Percentiles rank a stretch among this genome's conserved stretches.
Evolutionary conservation across 2,888 invertebrate species (phyloP).

Genomic region (Hartigia nigra): DNA sequence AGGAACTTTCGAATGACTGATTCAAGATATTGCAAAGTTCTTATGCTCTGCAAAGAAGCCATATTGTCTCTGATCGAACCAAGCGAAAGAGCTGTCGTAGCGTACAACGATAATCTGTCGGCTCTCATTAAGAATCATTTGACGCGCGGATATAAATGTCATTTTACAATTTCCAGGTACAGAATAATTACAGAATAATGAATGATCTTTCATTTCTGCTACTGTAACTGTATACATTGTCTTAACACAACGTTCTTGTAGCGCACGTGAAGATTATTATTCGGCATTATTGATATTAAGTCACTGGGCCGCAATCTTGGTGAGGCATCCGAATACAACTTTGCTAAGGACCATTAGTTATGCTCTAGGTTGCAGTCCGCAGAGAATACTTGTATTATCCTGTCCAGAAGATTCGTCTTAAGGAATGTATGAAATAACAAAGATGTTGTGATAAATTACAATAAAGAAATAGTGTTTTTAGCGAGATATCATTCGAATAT

Average conservation of each 20-base stretch:
- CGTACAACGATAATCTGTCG: conserved; percentile 34
- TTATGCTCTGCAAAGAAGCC: conserved; percentile 41
- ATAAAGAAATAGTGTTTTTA: neutral
- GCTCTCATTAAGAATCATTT: conserved; percentile 33
- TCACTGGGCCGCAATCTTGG: conserved; percentile 36
- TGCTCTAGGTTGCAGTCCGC: conserved; percentile 31
- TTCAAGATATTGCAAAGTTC: conserved; percentile 26
- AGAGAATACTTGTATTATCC: conserved; percentile 34
- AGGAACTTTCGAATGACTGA: conserved; percentile 18
- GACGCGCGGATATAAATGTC: conserved; percentile 32
- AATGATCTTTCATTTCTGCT: neutral
- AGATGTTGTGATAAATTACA: neutral
- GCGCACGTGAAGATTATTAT: conserved; percentile 26
- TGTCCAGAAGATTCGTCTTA: conserved; percentile 20
- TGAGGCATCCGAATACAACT: conserved; percentile 34
- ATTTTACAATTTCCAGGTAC: conserved; percentile 42
- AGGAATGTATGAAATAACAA: neutral
- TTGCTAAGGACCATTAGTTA: conserved; percentile 37
- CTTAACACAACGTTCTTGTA: conserved; percentile 18
- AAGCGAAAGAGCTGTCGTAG: conserved; percentile 38
- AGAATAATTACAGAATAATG: too few relatives aligned
- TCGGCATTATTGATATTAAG: conserved; percentile 38
- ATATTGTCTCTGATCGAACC: conserved; percentile 45
- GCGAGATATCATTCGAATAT: too few relatives aligned
- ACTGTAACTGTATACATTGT: neutral